Evolutionary conservation across 2,113 vertebrate genomes (phyloP), one percentile per base, ranked within the genome.

Genomic region (Chloebia gouldiae): DNA sequence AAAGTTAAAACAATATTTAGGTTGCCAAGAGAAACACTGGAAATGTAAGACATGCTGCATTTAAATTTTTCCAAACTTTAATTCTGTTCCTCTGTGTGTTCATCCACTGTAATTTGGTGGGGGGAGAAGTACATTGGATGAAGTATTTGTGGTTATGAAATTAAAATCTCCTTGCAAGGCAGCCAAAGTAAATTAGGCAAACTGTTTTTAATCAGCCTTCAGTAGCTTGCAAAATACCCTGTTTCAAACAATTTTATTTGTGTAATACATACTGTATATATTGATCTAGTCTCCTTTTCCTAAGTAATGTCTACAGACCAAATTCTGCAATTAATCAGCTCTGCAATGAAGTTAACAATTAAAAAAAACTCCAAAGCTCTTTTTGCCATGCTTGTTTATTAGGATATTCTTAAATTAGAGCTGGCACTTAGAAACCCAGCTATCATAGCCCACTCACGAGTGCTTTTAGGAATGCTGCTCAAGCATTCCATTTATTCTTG

Each of bases 1-100:
- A 93, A 91, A 92, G 91, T 95, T 94, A 94, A 96, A 96, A 93
- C 81, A 94, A 93, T 95, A 94, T 95, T 95, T 91, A 86, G 54
- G 78, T 70, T 97, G 89, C 93, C 90, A 96, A 89, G 50, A 90
- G 75, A 90, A 96, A 87, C 79, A 71, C 44, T 93, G 79, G 28
- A 86, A 94, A 93, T 45, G 24, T 60, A 90, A 92, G 64, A 60
- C 39, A 59, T 40, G n/a, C 59, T 45, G 50, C 81, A 77, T 86
- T 80, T 80, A 85, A 51, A n/a, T 61, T 72, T 92, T 91, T 73
- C 54, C 81, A 69, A 28, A 81, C 77, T 92, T 89, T 27, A 89
- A 57, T 82, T 91, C 66, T 63, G n/a, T 47, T 90, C 50, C 42
- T 91, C 75, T 88, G 33, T 64, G 49, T 72, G 54, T 42, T 86